Evolutionary conservation across 2,888 invertebrate genomes (phyloP).

Genomic region (Eupithecia subumbrata): DNA sequence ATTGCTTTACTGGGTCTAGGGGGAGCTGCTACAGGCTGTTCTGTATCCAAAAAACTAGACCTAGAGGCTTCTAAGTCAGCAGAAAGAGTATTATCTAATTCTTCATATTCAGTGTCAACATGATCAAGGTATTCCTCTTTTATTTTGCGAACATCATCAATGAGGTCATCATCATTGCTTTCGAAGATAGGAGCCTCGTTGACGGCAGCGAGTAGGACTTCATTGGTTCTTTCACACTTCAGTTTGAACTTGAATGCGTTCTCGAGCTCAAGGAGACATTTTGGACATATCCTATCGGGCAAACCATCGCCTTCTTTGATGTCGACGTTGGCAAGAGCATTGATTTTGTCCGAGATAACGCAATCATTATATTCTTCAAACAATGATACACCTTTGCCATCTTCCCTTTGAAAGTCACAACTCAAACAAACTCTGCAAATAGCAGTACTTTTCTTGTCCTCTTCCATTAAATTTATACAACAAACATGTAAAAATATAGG

Average conservation of each 20-base stretch:
- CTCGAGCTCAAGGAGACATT: slow-evolving; percentile 67
- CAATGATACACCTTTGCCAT: slow-evolving; percentile 50
- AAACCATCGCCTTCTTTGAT: slow-evolving; percentile 65
- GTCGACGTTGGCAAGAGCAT: slow-evolving; percentile 60
- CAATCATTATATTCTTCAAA: slow-evolving; percentile 62
- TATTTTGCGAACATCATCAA: neutral
- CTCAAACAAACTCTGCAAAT: slow-evolving; percentile 43
- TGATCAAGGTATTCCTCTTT: slow-evolving; percentile 27
- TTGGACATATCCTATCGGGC: slow-evolving; percentile 67
- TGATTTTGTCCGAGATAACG: slow-evolving; percentile 62
- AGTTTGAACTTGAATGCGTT: slow-evolving; percentile 64
- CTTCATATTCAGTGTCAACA: slow-evolving; percentile 12
- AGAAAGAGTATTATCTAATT: slow-evolving; percentile 17
- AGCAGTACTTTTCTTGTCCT: slow-evolving; percentile 43
- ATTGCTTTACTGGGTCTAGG: slow-evolving; percentile 47
- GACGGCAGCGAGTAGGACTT: slow-evolving; percentile 49
- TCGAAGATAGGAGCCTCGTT: slow-evolving; percentile 10
- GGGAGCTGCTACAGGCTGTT: neutral
- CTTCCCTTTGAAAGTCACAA: neutral
- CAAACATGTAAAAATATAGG: too few relatives aligned
- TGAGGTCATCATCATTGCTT: neutral
- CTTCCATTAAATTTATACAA: too few relatives aligned
- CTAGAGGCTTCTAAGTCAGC: slow-evolving; percentile 14
- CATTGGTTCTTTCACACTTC: slow-evolving; percentile 66
- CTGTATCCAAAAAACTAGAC: slow-evolving; percentile 22